A percentile compares a stretch with the other conserved stretches of the same genome.
phyloP scores from a whole-genome alignment of 2,113 vertebrate species.

The Nestor notabilis region DNA sequence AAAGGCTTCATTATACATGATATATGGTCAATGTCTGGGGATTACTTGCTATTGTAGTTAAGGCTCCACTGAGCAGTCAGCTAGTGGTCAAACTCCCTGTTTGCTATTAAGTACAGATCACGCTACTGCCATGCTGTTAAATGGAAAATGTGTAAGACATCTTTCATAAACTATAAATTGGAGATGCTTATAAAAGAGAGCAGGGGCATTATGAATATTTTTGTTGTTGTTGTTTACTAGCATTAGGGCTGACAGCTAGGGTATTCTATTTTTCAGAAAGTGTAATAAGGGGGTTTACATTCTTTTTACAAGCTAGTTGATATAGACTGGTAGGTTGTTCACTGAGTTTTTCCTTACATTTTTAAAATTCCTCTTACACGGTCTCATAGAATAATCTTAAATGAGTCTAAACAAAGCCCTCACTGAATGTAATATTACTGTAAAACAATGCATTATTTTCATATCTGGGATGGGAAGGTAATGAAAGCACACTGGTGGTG shows the following conservation, averaged over 20 bases:
- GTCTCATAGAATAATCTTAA: constrained; percentile 3
- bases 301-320: background rate
- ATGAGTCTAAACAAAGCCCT: constrained; percentile 3
- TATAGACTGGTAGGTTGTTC: background rate
- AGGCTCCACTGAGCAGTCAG: background rate
- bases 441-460: background rate
- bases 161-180: background rate
- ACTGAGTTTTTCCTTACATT: background rate
- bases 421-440: background rate
- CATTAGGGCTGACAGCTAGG: background rate
- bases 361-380: background rate
- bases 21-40: background rate
- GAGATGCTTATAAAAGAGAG: background rate
- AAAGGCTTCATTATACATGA: background rate
- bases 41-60: background rate
- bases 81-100: background rate
- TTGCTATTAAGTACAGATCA: background rate
- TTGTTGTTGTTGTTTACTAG: background rate
- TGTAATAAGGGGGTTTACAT: background rate
- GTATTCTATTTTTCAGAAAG: background rate
- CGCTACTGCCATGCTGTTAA: background rate
- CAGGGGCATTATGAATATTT: background rate
- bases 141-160: background rate
- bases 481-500: background rate
- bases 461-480: background rate